These are phyloP conservation scores for Platysteira castanea DNA, from an alignment of 2,113 vertebrate genomes.

Conservation along the genomic window DNA sequence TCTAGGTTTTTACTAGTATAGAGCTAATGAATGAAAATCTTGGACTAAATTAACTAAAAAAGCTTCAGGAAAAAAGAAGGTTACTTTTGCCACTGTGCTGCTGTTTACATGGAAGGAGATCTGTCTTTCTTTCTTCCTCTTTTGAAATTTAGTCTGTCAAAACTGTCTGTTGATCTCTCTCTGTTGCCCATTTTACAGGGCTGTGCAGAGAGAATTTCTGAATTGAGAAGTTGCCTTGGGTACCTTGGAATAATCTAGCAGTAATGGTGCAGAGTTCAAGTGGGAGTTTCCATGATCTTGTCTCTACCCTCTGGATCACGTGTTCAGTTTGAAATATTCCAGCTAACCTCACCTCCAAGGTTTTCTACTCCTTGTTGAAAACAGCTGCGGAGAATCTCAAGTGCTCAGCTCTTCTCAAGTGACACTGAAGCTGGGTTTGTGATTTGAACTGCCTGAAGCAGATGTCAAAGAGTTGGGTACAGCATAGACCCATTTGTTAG, in stretches of 20 bases:
- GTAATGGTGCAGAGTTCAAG: neutral
- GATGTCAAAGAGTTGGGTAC: neutral
- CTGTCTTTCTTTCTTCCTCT: neutral
- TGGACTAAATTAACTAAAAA: neutral
- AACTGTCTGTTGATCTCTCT: neutral
- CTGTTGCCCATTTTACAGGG: neutral
- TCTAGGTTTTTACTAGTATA: neutral
- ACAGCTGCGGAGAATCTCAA: neutral
- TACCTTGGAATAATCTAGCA: neutral
- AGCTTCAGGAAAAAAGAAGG: neutral
- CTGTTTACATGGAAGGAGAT: neutral
- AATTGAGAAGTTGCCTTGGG: neutral
- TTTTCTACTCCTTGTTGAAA: neutral
- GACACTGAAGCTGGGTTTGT: neutral
- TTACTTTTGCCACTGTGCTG: neutral
- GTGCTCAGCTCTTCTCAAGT: neutral
- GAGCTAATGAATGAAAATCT: neutral
- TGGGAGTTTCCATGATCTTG: neutral
- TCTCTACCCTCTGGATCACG: neutral
- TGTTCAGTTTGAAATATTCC: neutral
- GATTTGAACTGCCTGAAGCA: neutral
- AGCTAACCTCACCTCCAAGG: neutral
- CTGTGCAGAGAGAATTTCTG: neutral
- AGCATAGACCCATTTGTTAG: neutral
- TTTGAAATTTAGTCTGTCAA: neutral